These are phyloP conservation scores for Girardia tigrina DNA, from an alignment of 2,888 invertebrate genomes.

Conservation along the genomic window DNA sequence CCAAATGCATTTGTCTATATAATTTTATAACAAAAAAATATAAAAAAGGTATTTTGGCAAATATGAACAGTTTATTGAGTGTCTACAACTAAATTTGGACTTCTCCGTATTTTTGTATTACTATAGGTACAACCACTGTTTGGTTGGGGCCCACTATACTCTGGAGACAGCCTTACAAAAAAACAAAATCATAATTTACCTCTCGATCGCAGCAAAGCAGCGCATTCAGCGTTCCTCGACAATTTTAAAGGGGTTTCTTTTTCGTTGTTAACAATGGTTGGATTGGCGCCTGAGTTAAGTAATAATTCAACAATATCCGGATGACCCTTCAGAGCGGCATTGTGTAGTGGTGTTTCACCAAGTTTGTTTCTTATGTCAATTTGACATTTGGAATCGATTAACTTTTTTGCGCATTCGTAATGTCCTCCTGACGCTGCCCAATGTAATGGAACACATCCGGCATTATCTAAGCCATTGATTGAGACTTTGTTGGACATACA, in stretches of 20 bases:
- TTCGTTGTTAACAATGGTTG: conserved; percentile 54
- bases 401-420: conserved; percentile 54
- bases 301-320: conserved; percentile 54
- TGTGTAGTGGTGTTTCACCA: conserved; percentile 59
- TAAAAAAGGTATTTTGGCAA: too few relatives aligned
- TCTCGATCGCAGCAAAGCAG: conserved; percentile 46
- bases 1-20: too few relatives aligned
- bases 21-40: too few relatives aligned
- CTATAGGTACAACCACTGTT: too few relatives aligned
- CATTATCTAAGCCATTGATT: conserved; percentile 57
- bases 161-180: too few relatives aligned
- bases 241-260: conserved; percentile 54
- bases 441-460: conserved; percentile 58
- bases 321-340: conserved; percentile 57
- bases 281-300: conserved; percentile 53
- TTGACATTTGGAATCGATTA: conserved; percentile 52
- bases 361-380: conserved; percentile 56
- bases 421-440: conserved; percentile 60
- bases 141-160: too few relatives aligned
- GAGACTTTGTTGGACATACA: conserved; percentile 57
- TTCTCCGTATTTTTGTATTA: too few relatives aligned
- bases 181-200: too few relatives aligned
- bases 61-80: too few relatives aligned
- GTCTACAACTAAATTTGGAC: too few relatives aligned
- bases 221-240: conserved; percentile 51